These are phyloP conservation scores for Panagrolaimus sp. DNA, from an alignment of 1,140 invertebrate genomes.

Conservation along the genomic window DNA sequence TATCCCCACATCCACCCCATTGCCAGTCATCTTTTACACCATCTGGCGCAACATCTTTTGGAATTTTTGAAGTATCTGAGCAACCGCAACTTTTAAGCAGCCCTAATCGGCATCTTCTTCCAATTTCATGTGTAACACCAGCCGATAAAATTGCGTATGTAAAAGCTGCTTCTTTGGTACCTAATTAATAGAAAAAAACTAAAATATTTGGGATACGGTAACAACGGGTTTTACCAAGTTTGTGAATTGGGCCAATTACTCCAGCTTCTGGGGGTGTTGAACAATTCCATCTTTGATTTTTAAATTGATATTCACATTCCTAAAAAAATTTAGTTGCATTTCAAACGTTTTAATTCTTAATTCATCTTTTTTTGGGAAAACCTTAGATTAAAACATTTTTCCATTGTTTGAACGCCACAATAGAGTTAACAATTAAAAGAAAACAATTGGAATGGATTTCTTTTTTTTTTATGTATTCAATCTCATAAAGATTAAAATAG, in stretches of 20 bases:
- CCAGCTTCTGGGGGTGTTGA: constrained; percentile 52
- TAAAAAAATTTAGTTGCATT: constrained; percentile 25
- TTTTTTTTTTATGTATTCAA: too few relatives aligned
- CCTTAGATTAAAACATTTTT: too few relatives aligned
- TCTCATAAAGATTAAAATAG: neutral
- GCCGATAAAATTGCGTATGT: constrained; percentile 73
- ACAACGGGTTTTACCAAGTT: constrained; percentile 34
- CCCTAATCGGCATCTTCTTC: constrained; percentile 71
- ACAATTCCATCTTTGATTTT: constrained; percentile 89
- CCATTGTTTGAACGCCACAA: too few relatives aligned
- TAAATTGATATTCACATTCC: constrained; percentile 92
- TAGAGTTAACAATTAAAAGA: too few relatives aligned
- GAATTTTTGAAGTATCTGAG: constrained; percentile 50
- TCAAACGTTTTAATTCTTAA: too few relatives aligned
- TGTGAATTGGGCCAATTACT: constrained; percentile 55
- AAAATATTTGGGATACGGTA: constrained; percentile 10
- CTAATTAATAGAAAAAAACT: constrained; percentile 26
- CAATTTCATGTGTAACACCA: constrained; percentile 70
- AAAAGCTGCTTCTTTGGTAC: constrained; percentile 64
- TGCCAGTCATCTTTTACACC: constrained; percentile 38
- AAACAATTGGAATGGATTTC: too few relatives aligned
- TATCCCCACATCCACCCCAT: constrained; percentile 64
- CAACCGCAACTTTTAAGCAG: constrained; percentile 68
- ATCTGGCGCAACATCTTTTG: constrained; percentile 22
- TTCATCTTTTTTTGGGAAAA: too few relatives aligned